Conservation (phyloP, 2,888 invertebrate species). For the Agrochola macilenta region DNA sequence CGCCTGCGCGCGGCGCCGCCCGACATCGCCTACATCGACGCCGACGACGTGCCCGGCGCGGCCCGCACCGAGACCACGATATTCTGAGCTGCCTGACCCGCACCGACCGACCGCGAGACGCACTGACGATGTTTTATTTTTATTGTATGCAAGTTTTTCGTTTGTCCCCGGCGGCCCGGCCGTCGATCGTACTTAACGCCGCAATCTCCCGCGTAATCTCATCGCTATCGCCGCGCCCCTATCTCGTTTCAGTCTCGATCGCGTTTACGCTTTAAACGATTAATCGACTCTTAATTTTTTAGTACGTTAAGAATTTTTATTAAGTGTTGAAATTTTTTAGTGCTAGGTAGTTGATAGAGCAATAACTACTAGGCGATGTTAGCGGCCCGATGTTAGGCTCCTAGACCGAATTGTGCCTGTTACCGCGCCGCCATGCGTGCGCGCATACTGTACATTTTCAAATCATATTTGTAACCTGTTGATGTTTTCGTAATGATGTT, state of each 20-base stretch:
- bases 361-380: constrained; percentile 74
- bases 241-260: constrained; percentile 68
- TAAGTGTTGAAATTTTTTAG: constrained; percentile 85
- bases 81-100: constrained; percentile 74
- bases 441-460: constrained; percentile 65
- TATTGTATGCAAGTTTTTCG: constrained; percentile 69
- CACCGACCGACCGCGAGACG: constrained; percentile 61
- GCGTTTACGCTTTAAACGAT: constrained; percentile 68
- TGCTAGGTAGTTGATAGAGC: constrained; percentile 84
- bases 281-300: constrained; percentile 75
- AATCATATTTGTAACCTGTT: constrained; percentile 73
- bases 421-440: constrained; percentile 66
- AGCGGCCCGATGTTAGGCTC: constrained; percentile 75
- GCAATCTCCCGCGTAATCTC: constrained; percentile 73
- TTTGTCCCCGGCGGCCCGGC: constrained; percentile 62
- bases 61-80: constrained; percentile 85
- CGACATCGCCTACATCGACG: constrained; percentile 96
- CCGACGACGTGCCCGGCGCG: constrained; percentile 89
- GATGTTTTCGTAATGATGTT: constrained; percentile 70
- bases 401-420: constrained; percentile 81
- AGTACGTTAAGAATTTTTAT: constrained; percentile 78
- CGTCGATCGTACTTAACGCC: constrained; percentile 79
- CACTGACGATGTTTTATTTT: constrained; percentile 67
- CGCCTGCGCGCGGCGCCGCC: constrained; percentile 93
- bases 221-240: constrained; percentile 65